Percentiles rank a stretch among this genome's conserved stretches.
phyloP scores from a whole-genome alignment of 2,113 vertebrate species.

The Uria aalge region DNA sequence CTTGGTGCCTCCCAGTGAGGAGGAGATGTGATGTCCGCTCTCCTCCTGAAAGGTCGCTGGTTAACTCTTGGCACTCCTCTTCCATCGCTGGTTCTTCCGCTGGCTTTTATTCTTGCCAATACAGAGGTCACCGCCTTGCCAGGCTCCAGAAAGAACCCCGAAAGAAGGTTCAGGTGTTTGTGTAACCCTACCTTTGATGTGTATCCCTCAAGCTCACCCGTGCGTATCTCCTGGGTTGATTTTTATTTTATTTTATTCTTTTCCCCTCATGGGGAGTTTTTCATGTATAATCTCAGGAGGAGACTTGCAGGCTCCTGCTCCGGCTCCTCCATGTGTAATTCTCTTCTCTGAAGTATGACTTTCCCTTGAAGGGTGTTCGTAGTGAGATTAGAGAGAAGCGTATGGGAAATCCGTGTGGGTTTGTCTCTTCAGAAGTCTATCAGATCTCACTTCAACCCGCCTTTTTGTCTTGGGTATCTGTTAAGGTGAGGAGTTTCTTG shows the following conservation, averaged over 20 bases:
- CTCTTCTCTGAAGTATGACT: not conserved
- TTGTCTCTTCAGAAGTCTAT: not conserved
- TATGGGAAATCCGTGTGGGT: not conserved
- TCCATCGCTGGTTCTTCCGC: accelerated
- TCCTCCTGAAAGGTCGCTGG: not conserved
- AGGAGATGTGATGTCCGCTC: not conserved
- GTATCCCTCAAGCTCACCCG: not conserved
- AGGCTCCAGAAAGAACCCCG: not conserved
- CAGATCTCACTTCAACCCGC: not conserved
- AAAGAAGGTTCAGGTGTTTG: not conserved
- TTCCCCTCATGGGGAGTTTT: not conserved
- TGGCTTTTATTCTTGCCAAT: not conserved
- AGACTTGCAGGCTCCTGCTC: not conserved
- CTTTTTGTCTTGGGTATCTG: not conserved
- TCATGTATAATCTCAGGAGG: not conserved
- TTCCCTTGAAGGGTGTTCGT: not conserved
- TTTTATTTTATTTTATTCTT: not conserved
- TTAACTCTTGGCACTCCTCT: not conserved
- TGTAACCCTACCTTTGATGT: not conserved
- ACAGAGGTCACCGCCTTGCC: not conserved
- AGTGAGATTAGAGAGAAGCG: not conserved
- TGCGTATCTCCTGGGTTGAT: not conserved
- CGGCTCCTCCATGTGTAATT: not conserved
- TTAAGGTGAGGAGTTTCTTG: not conserved
- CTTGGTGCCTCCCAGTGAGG: not conserved